Evolutionary conservation across 1,140 invertebrate species (phyloP).

Genomic region (Heliconius hermathena): DNA sequence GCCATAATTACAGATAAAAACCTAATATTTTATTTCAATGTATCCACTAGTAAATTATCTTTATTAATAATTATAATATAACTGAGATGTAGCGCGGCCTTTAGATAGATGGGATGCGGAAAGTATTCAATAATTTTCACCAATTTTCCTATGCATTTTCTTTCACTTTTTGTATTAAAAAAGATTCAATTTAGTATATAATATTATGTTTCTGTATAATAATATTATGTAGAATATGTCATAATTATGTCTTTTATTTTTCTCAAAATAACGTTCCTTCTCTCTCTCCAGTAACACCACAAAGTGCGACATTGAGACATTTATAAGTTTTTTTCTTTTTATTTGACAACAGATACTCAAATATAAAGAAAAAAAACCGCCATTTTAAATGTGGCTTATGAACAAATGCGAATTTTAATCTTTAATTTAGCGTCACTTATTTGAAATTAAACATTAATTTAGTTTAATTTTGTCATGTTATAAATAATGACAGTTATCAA

Average conservation of each 20-base stretch:
- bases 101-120: slow-evolving; percentile 20
- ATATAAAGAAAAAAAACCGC: no score
- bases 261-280: neutral
- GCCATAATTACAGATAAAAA: no score
- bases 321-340: no score
- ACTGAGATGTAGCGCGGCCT: neutral
- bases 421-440: neutral
- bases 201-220: neutral
- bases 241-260: no score
- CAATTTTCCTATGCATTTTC: slow-evolving; percentile 27
- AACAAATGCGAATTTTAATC: neutral
- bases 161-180: neutral
- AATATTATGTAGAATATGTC: no score
- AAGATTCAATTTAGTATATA: neutral
- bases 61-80: neutral
- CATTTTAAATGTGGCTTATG: neutral
- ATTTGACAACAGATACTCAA: no score
- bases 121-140: slow-evolving; percentile 33
- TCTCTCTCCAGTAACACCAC: no score
- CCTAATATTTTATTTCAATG: no score
- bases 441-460: neutral
- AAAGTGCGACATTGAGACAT: no score
- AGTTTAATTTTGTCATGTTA: neutral
- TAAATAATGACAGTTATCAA: neutral
- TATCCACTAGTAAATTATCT: no score